Base-by-base conservation (phyloP, 2,888 invertebrate genomes). In the Hecatera dysodea region DNA sequence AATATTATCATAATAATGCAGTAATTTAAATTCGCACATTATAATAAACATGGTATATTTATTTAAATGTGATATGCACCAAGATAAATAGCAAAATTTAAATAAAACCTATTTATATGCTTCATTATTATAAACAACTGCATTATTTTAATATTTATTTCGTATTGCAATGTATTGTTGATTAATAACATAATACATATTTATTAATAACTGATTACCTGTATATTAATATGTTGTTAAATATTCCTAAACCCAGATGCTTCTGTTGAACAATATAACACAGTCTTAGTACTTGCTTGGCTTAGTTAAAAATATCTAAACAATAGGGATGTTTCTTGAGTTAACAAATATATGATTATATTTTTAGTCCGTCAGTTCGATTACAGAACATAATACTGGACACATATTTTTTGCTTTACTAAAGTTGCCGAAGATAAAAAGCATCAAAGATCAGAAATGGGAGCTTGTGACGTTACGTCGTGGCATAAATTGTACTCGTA, bases 11-110 rank as follows among this genome's bases (percentile, higher is more conserved):
- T 29, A 63, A 56, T 48, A 67, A 66, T 74, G 24, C 8, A 55
- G 55, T 60, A 8, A 78, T 81, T 78, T 70, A n/a, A 78, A 81
- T 64, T 74, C 63, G 57, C 52, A 64, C 22, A 72, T 59, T 62
- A 36, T 22, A 22, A 56, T 59, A 70, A 52, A 75, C 42, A 52
- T 56, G 60, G 11, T 24, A 56, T 62, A 67, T 53, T 39, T 68
- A 77, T 64, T 68, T 57, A 61, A 72, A 66, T 72, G 8, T 55
- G 15, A 55, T 52, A 63, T 50, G 48, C 52, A 79, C 46, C 19
- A 67, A 74, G 63, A 64, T 68, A 80, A 53, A 57, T 55, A 60
- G 22, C n/a, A 46, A 52, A 50, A 63, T 69, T 52, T 80, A 27
- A 70, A 80, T 75, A 61, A 42, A 62, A 2, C 29, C 29, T 29